Conservation (phyloP, 1,140 invertebrate genomes). For the Neodiprion pinetum region DNA sequence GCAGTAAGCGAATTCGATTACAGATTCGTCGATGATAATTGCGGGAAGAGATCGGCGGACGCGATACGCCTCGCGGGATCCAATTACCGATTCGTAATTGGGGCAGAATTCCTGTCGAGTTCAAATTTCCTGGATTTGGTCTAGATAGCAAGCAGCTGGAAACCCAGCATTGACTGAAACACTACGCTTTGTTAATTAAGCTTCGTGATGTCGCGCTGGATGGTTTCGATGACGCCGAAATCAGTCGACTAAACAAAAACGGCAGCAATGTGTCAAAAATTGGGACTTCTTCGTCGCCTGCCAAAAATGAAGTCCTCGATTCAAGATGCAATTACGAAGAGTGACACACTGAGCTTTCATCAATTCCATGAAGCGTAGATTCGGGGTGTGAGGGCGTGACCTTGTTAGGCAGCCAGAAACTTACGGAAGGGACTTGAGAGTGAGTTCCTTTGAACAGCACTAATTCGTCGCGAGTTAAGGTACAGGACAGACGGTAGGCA, state of each 20-base stretch:
- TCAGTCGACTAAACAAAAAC: too few species aligned
- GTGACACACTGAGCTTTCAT: too few species aligned
- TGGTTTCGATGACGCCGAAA: too few species aligned
- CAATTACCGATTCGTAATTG: slow-evolving; percentile 56
- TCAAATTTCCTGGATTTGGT: slow-evolving; percentile 31
- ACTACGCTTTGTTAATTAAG: slow-evolving; percentile 50
- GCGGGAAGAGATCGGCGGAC: slow-evolving; percentile 31
- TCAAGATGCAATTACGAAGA: too few species aligned
- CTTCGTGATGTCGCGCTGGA: slow-evolving; percentile 3
- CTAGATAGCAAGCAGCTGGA: background rate
- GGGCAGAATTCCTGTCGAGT: slow-evolving; percentile 53
- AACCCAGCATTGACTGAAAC: slow-evolving; percentile 8
- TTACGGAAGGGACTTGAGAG: too few species aligned
- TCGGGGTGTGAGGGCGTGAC: background rate
- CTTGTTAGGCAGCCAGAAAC: too few species aligned
- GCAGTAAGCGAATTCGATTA: slow-evolving; percentile 33
- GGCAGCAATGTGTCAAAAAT: too few species aligned
- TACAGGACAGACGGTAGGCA: too few species aligned
- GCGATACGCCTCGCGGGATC: slow-evolving; percentile 51
- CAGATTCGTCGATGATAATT: slow-evolving; percentile 38
- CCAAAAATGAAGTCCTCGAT: too few species aligned
- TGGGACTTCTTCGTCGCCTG: too few species aligned
- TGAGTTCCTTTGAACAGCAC: too few species aligned
- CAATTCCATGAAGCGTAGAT: background rate
- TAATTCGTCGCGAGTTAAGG: too few species aligned